phyloP scores from a whole-genome alignment of 2,797 vertebrate genomes.

The Sebastes melanostomus region DNA sequence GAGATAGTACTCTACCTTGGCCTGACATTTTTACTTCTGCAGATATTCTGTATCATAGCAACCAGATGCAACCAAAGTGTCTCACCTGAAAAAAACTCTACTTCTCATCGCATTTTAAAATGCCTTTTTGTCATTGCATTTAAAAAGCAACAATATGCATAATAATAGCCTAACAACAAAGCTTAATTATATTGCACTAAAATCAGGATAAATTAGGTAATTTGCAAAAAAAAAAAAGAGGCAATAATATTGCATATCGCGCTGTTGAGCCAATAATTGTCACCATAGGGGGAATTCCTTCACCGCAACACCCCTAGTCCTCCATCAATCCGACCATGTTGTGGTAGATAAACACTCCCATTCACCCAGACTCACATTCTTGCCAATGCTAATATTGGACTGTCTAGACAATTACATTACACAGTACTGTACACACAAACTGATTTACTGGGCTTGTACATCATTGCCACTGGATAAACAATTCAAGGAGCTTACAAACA shows the following conservation, averaged over 20 bases:
- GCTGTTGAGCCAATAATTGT: neutral
- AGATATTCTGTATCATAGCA: too few species aligned
- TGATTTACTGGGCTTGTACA: constrained; percentile 10
- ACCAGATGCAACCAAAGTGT: too few species aligned
- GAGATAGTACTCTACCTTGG: too few species aligned
- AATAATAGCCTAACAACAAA: neutral
- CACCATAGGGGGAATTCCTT: neutral
- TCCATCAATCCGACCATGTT: neutral
- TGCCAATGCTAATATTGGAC: constrained; percentile 8
- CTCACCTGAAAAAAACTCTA: too few species aligned
- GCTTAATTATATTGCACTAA: neutral
- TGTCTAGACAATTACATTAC: constrained; percentile 23
- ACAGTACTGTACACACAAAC: neutral
- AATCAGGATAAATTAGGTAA: neutral
- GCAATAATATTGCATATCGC: neutral
- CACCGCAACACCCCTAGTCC: neutral
- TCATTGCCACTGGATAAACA: constrained; percentile 22
- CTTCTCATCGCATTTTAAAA: too few species aligned
- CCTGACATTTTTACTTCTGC: too few species aligned
- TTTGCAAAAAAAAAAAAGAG: neutral
- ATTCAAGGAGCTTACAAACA: constrained; percentile 36
- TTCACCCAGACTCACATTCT: neutral
- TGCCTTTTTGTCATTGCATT: neutral
- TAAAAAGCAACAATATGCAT: neutral
- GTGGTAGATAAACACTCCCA: neutral